These are phyloP conservation scores for Cebus imitator DNA, from an alignment of 2,113 vertebrate genomes.

Conservation along the genomic window DNA sequence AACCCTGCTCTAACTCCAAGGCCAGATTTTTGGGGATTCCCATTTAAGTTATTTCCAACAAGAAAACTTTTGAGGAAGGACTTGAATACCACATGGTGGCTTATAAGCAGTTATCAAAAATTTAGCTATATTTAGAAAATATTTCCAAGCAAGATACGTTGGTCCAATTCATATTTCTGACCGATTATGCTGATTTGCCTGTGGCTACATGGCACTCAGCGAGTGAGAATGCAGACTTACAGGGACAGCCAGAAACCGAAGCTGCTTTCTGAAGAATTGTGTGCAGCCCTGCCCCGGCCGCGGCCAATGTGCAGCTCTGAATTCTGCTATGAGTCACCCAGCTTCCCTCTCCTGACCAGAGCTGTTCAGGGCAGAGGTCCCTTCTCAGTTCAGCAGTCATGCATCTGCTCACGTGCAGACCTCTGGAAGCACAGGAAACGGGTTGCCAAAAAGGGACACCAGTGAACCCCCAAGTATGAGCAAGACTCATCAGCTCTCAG, in stretches of 20 bases:
- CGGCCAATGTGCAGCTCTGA: background rate
- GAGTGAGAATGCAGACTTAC: background rate
- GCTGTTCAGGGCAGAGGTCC: background rate
- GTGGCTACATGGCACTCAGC: background rate
- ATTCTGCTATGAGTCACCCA: slow-evolving; percentile 3
- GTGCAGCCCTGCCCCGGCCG: background rate
- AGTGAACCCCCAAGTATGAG: slow-evolving; percentile 36
- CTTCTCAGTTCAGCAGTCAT: background rate
- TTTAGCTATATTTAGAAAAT: slow-evolving; percentile 64
- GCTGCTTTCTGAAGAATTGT: background rate
- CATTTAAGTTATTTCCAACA: slow-evolving; percentile 59
- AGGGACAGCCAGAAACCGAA: background rate
- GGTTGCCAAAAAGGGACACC: background rate
- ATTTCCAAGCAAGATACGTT: slow-evolving; percentile 41
- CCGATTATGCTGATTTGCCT: background rate
- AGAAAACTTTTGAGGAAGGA: slow-evolving; percentile 64
- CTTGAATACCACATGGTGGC: background rate
- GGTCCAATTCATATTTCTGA: slow-evolving; percentile 27
- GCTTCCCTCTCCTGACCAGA: background rate
- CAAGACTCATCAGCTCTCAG: background rate
- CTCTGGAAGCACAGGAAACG: background rate
- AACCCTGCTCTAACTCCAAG: background rate
- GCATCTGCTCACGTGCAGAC: background rate
- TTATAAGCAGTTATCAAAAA: slow-evolving; percentile 34
- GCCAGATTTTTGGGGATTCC: slow-evolving; percentile 29